Conservation (phyloP, 2,113 vertebrate species). For the Aegotheles bennettii region DNA sequence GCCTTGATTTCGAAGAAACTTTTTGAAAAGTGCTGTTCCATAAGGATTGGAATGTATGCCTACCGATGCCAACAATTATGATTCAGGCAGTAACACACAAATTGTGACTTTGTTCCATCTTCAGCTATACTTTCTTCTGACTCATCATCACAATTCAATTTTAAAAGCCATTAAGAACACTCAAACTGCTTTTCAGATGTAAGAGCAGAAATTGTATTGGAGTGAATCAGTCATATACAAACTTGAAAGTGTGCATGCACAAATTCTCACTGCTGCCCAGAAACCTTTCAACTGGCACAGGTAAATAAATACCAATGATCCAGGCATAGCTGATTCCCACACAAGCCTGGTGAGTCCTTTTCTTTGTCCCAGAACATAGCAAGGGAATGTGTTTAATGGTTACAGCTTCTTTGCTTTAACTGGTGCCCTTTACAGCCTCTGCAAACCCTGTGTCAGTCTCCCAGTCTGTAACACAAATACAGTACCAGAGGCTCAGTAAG, state of each 20-base stretch:
- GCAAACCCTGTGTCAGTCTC: background rate
- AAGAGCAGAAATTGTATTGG: constrained; percentile 16
- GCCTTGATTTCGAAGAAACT: constrained; percentile 46
- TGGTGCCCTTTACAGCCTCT: background rate
- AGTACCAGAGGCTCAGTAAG: background rate
- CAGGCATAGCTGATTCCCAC: background rate
- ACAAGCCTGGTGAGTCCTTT: background rate
- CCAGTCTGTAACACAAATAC: background rate
- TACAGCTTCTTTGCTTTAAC: background rate
- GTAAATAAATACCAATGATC: background rate
- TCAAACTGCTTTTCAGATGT: constrained; percentile 24
- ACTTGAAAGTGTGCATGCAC: background rate
- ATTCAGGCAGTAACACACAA: constrained; percentile 23
- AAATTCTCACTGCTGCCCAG: background rate
- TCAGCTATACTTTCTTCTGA: constrained; percentile 55
- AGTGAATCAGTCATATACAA: constrained; percentile 3
- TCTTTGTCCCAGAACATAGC: background rate
- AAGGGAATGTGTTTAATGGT: background rate
- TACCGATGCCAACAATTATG: constrained; percentile 8
- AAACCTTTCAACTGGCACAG: background rate
- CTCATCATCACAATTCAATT: constrained; percentile 57
- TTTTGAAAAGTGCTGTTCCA: constrained; percentile 34
- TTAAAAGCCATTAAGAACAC: constrained; percentile 53
- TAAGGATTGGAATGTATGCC: constrained; percentile 3
- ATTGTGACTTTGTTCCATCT: constrained; percentile 36